Base-by-base conservation (phyloP, 1,140 invertebrate species). In the Cherax destructor region DNA sequence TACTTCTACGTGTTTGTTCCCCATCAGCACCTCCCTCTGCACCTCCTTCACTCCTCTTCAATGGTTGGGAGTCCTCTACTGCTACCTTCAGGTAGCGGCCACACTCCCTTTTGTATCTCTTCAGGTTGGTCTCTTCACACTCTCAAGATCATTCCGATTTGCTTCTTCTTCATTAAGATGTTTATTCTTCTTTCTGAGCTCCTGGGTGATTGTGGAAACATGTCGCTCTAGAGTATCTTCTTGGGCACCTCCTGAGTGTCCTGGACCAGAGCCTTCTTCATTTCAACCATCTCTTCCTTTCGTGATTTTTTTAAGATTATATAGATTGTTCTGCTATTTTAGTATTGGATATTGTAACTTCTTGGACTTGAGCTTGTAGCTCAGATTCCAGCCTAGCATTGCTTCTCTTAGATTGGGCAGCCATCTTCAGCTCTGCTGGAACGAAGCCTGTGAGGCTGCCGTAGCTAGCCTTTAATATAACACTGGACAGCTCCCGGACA, bases 21-120 rank as follows among this genome's bases (percentile, higher is more conserved):
- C 13, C 86, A 18, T 86, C 89, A 65, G 41, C 77, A 21, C 77
- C 88, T 21, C 83, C 81, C 21, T 86, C 84, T 7, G 61, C 81
- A 78, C 77, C 81, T 79, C 77, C 91, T 61, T 92, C 91, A 50
- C 50, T 41, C 30, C 49, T 92, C 91, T 65, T 91, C 86, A 18
- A 88, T 92, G 52, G 91, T 92, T 6, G 86, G 80, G 1, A 92
- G 86, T 47, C 86, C 91, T 4, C 86, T 86, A 52, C 80, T 59
- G 50, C 86, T 84, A 9, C 91, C 91, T 80, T 92, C 91, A 9
- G 91, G 91, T 16, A 30, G 79, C 9, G 86, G 85, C n/a, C 90
- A 80, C 41, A 90, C 77, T 16, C 83, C 92, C 74, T 92, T 92
- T 77, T 94, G 92, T 21, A 92, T 90, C 56, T 94, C 89, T 52